Conservation (phyloP, 2,113 vertebrate species). For the Rostratula benghalensis region DNA sequence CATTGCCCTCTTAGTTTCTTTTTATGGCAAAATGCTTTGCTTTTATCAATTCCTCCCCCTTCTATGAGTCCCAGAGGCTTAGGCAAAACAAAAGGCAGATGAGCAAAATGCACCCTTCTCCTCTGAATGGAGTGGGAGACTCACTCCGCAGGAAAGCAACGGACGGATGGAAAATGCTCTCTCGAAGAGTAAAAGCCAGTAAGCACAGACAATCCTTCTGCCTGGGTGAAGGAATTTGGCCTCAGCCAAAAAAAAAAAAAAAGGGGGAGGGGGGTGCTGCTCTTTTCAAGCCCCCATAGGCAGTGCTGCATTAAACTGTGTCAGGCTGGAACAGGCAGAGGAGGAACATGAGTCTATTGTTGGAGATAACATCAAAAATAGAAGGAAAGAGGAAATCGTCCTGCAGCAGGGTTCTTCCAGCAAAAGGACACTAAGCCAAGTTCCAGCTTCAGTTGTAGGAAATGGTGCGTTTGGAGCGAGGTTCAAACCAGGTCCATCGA, state of each 20-base stretch:
- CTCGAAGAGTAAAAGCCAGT: slow-evolving; percentile 1
- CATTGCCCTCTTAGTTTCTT: slow-evolving; percentile 78
- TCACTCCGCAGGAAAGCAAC: neutral
- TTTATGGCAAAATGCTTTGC: slow-evolving; percentile 79
- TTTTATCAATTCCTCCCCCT: slow-evolving; percentile 77
- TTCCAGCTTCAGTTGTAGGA: rapidly evolving
- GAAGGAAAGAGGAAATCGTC: neutral
- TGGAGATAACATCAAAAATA: neutral
- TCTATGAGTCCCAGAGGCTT: slow-evolving; percentile 72
- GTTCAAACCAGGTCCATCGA: rapidly evolving
- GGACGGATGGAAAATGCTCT: neutral
- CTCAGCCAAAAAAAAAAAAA: neutral
- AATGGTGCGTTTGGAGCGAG: rapidly evolving
- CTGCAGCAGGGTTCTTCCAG: neutral
- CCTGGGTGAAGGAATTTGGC: slow-evolving; percentile 69
- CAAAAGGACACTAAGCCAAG: neutral
- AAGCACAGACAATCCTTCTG: slow-evolving; percentile 43
- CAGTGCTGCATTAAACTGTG: slow-evolving; percentile 38
- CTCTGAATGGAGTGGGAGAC: slow-evolving; percentile 52
- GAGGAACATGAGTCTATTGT: neutral
- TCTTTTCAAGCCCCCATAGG: slow-evolving; percentile 69
- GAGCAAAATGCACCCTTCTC: slow-evolving; percentile 59
- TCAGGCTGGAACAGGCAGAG: neutral
- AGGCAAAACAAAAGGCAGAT: slow-evolving; percentile 70
- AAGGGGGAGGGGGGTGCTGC: neutral